Base-by-base conservation (phyloP, 2,113 vertebrate species). In the Siniperca knerii region DNA sequence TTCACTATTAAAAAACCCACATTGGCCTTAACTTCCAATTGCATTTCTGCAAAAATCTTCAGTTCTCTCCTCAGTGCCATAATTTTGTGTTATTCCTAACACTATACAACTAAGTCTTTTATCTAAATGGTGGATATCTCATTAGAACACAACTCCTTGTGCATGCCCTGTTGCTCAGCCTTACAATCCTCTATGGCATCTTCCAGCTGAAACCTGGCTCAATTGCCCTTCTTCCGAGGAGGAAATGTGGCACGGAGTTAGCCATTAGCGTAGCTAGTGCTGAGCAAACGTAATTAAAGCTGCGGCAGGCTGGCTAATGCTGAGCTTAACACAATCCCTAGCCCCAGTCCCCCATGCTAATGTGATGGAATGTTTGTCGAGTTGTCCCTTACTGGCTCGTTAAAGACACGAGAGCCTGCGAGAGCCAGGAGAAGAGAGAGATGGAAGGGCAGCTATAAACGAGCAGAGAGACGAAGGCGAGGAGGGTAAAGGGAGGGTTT, bases 221-320 rank as follows among this genome's bases (percentile, higher is more conserved):
- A 16, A 42, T 68, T 2, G 44, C 57, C 70, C 58, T 50, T 90
- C 62, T 71, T 75, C 61, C 2, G 37, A 29, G 55, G 54, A 80
- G 66, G 70, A 83, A 86, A 86, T 20, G 57, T 86, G 82, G 76
- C 83, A 84, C 42, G 8, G 57, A 48, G 83, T 67, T 90, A 81
- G 81, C 82, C 79, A 90, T 90, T 88, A 92, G 86, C 69, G 37
- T 40, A 42, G 85, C 84, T 68, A 25, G 83, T 83, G 87, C 89
- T 90, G 88, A 93, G 89, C 82, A 93, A 94, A 94, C 72, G 75
- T 87, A 92, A 93, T 91, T 90, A 91, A 91, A 92, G 76, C 87
- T 79, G 82, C 61, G 52, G 84, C 84, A 65, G 62, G 58, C 80
- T 35, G 76, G 91, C 84, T 87, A 85, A 84, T 87, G 90, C 92